A percentile compares a stretch with the other conserved stretches of the same genome.
Evolutionary conservation across 1,140 invertebrate species (phyloP).

Genomic region (Mycetomoellerius zeteki): DNA sequence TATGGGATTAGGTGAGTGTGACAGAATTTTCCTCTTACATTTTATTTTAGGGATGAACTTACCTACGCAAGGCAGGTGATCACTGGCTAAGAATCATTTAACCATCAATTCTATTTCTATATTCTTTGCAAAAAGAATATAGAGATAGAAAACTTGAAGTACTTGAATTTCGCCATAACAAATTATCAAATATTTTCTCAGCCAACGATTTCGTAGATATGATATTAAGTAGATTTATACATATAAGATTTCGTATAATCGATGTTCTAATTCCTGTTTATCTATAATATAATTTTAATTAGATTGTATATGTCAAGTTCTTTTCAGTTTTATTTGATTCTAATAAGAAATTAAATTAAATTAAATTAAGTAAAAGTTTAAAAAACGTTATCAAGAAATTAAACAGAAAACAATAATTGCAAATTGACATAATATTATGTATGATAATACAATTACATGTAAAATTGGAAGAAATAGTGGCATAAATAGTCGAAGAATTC

Average conservation of each 20-base stretch:
- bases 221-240: neutral
- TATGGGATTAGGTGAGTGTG: conserved; percentile 89
- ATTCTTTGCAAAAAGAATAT: neutral
- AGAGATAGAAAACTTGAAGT: neutral
- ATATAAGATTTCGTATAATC: neutral
- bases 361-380: too few relatives aligned
- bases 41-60: neutral
- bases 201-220: neutral
- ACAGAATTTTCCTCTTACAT: neutral
- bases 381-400: neutral
- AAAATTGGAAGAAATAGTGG: neutral
- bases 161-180: neutral
- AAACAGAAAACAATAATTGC: neutral
- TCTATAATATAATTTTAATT: neutral
- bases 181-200: neutral
- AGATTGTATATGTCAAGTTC: neutral
- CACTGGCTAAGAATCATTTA: neutral
- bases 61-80: neutral
- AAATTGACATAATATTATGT: neutral
- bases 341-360: neutral
- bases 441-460: neutral
- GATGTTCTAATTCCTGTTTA: neutral
- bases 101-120: too few relatives aligned
- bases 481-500: neutral
- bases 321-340: neutral